Evolutionary conservation across 2,113 vertebrate species (phyloP).

Genomic region (Mastomys coucha): DNA sequence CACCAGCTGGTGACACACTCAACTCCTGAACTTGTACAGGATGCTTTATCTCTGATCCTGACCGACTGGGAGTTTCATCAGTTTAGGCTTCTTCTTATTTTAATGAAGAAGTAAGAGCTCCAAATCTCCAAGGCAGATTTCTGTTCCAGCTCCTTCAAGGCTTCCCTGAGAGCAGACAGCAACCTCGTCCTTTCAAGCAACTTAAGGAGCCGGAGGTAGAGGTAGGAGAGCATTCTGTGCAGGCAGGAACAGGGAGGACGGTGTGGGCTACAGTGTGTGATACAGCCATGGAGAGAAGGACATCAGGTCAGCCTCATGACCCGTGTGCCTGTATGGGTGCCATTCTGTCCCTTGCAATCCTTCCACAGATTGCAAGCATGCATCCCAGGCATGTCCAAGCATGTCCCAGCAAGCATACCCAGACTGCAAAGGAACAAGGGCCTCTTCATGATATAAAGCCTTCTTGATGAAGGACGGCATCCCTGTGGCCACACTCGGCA

Average conservation of each 20-base stretch:
- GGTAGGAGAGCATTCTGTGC: too few relatives aligned
- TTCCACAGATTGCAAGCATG: background rate
- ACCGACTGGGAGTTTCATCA: background rate
- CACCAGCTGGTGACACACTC: background rate
- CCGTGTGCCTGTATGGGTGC: fast-evolving
- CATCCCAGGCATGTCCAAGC: background rate
- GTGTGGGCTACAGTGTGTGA: background rate
- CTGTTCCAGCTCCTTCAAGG: background rate
- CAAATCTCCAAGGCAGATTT: background rate
- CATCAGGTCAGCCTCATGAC: background rate
- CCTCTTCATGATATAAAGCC: fast-evolving
- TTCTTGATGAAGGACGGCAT: background rate
- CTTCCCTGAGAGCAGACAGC: background rate
- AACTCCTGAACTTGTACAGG: background rate
- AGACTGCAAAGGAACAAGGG: too few relatives aligned
- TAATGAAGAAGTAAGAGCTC: background rate
- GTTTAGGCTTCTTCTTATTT: background rate
- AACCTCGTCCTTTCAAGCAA: background rate
- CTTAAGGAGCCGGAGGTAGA: background rate
- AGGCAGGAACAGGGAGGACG: background rate
- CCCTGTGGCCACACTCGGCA: background rate
- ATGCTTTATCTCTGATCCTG: background rate
- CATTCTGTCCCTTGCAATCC: background rate
- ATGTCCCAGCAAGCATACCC: background rate
- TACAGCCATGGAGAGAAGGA: too few relatives aligned